Base-by-base conservation (phyloP, 2,113 vertebrate genomes). In the Dasyornis broadbenti region DNA sequence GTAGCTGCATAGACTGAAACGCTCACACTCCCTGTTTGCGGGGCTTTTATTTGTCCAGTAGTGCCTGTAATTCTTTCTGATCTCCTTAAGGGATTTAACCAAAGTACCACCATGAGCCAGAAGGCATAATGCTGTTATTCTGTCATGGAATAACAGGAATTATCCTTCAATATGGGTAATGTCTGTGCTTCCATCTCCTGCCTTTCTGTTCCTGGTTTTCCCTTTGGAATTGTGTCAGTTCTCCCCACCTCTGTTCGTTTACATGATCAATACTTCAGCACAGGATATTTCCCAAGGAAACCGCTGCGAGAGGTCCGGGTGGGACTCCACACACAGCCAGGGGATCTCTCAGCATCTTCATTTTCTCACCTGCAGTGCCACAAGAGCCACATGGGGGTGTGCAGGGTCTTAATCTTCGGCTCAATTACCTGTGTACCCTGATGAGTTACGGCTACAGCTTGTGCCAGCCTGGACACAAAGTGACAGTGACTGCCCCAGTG, bases 41-140 rank as follows among this genome's bases (percentile, higher is more conserved):
- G 49, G 61, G 45, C 5, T 18, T 76, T 64, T 73, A 56, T 84
- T 77, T 6, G 9, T 69, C 82, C 72, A 50, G 86, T 54, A 75
- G 59, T 2, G 0, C 68, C 81, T 87, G 49, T 94, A 96, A 95
- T 94, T 94, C 90, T 71, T 84, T 85, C 66, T 92, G 85, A 97
- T 96, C 93, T 94, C 28, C 70, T 96, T 95, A 97, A 92, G 50
- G 78, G 92, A 94, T 95, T 97, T 97, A 82, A 90, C 70, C 71
- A 53, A 75, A 77, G 68, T 64, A 60, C 75, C 94, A 94, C 52
- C 82, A 82, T 33, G 64, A 95, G 89, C 45, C 60, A 45, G 75
- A 82, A 86, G 60, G 50, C 30, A 50, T 90, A 66, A 86, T 68
- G 53, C 75, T 92, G 68, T 76, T 91, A 59, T 57, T 89, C 56